A percentile compares a stretch with the other conserved stretches of the same genome.
phyloP scores from a whole-genome alignment of 2,888 invertebrate species.

The Marasmarcha lunaedactyla region DNA sequence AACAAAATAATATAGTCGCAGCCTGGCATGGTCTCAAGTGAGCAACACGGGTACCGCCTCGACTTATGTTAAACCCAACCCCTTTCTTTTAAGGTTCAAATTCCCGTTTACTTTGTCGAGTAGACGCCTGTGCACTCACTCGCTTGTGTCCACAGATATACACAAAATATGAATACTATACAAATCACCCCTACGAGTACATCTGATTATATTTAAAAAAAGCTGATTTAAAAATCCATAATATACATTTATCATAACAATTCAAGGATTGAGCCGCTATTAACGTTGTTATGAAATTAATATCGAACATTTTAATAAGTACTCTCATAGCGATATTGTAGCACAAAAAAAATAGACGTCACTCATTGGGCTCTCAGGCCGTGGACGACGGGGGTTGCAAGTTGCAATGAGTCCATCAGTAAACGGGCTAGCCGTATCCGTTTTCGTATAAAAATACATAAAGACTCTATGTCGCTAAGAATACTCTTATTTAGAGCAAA shows the following conservation, averaged over 20 bases:
- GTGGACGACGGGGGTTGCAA: too few relatives aligned
- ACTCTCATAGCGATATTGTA: constrained; percentile 36
- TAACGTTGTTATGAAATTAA: constrained; percentile 14
- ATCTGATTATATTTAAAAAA: constrained; percentile 56
- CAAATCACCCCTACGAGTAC: constrained; percentile 40
- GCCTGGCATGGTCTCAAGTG: constrained; percentile 23
- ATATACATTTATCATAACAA: constrained; percentile 51
- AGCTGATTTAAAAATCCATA: constrained; percentile 61
- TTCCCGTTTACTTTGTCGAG: constrained; percentile 21
- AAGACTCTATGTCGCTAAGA: too few relatives aligned
- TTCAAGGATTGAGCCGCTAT: constrained; percentile 25
- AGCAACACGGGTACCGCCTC: neutral
- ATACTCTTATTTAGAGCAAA: too few relatives aligned
- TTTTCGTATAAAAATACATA: too few relatives aligned
- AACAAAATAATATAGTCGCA: constrained; percentile 60
- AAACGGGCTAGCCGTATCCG: neutral
- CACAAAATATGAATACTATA: constrained; percentile 54
- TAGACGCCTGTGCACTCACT: constrained; percentile 15
- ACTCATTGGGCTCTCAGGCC: constrained; percentile 1
- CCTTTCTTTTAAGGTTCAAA: constrained; percentile 27
- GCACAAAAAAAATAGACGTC: constrained; percentile 9
- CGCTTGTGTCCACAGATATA: constrained; percentile 43
- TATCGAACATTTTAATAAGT: constrained; percentile 34
- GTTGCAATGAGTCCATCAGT: too few relatives aligned
- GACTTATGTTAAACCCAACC: too few relatives aligned